Evolutionary conservation across 2,888 invertebrate genomes (phyloP).

Genomic region (Elysia crispata): DNA sequence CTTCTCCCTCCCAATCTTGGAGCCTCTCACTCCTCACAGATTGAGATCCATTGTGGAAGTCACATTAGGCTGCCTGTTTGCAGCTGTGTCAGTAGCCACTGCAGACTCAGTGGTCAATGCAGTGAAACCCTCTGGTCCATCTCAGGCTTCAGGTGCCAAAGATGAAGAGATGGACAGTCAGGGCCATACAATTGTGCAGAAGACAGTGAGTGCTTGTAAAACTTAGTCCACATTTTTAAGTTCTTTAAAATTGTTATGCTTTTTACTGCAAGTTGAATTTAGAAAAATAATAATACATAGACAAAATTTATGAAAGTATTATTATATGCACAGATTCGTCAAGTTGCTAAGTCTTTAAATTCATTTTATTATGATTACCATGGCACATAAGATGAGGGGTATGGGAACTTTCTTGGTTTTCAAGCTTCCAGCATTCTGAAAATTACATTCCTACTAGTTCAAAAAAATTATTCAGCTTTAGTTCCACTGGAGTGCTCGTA

Average conservation of each 20-base stretch:
- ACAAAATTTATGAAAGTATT: too few relatives aligned
- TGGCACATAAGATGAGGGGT: too few relatives aligned
- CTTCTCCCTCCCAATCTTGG: conserved; percentile 90
- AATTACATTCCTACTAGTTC: too few relatives aligned
- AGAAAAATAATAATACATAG: conserved; percentile 4
- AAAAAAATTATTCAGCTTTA: too few relatives aligned
- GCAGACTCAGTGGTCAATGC: conserved; percentile 75
- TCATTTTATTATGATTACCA: too few relatives aligned
- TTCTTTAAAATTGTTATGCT: neutral
- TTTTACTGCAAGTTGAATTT: conserved; percentile 12
- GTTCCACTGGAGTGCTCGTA: too few relatives aligned
- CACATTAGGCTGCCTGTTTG: conserved; percentile 89
- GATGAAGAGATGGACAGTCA: conserved; percentile 90
- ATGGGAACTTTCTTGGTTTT: too few relatives aligned
- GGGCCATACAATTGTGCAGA: conserved; percentile 90
- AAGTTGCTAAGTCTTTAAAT: too few relatives aligned
- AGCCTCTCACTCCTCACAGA: conserved; percentile 90
- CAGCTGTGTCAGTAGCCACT: conserved; percentile 78
- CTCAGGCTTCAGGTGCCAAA: conserved; percentile 72
- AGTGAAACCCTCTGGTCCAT: conserved; percentile 65
- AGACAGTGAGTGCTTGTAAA: conserved; percentile 80
- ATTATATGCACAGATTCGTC: too few relatives aligned
- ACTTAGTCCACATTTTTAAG: neutral
- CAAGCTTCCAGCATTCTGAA: too few relatives aligned
- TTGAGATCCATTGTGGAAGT: conserved; percentile 89